Evolutionary conservation across 2,797 vertebrate species (phyloP), one percentile per base, ranked within the genome.

Genomic region (Pipistrellus pipistrellus): DNA sequence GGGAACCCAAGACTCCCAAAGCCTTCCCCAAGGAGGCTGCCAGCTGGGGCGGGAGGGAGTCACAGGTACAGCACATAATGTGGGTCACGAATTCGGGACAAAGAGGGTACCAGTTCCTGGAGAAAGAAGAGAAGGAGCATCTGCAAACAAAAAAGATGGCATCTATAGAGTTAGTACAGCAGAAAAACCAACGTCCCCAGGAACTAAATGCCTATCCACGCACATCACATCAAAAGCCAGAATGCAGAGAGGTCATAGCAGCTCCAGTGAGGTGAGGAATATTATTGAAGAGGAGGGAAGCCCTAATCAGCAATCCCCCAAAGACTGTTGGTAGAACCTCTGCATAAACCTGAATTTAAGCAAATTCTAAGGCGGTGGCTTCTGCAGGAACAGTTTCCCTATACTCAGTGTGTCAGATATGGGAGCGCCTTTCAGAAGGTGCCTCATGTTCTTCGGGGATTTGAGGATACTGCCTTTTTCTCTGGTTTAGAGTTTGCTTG

Each of bases 401-500:
- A 1, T 23, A 46, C 57, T 81, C 32, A 38, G 32, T 27, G 2
- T 76, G 32, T 64, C 51, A 27, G 35, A 2, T 4, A 10, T 3
- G n/a, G 30, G 59, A 32, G 8, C 27, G 73, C 23, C 44, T 88
- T 80, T 72, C 5, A n/a, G 7, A 41, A 55, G 55, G 2, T 44
- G 20, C 78, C 85, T 25, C 0, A 90, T 10, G 14, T 48, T 66
- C 46, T 76, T 38, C 6, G 73, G 12, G 18, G 12, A 30, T 84
- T 55, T 38, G 23, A 71, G 5, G 23, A 13, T 13, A 2, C 44
- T 69, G 13, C 44, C 32, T 17, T 68, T 64, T 75, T 32, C 53
- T 87, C 57, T 78, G 57, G 27, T 68, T 72, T 89, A 64, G 85
- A 88, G 46, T 73, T n/a, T 90, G 13, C 27, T 68, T 44, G 32